These are phyloP conservation scores for Drosophila algonquin DNA, from an alignment of 2,888 invertebrate genomes.

Conservation along the genomic window DNA sequence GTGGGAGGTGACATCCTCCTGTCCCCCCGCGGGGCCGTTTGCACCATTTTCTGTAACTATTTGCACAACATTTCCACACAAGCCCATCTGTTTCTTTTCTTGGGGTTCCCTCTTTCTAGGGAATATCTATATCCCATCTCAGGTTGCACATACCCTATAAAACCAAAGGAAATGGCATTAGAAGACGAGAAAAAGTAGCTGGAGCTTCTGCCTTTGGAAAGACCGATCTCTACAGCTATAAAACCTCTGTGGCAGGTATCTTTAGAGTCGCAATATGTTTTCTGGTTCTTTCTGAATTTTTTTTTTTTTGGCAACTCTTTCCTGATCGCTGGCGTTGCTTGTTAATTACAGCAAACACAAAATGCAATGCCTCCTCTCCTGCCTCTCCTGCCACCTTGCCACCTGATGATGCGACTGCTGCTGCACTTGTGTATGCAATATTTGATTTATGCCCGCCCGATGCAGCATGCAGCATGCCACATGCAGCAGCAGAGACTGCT, in stretches of 20 bases:
- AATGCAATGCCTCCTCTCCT: conserved; percentile 41
- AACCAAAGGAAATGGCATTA: neutral
- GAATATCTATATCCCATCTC: conserved; percentile 8
- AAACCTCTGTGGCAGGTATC: neutral
- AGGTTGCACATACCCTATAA: conserved; percentile 27
- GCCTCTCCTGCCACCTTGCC: neutral
- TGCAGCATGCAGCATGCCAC: conserved; percentile 31
- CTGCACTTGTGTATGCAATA: conserved; percentile 67
- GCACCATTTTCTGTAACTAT: conserved; percentile 48
- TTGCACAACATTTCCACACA: conserved; percentile 54
- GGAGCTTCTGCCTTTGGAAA: too few relatives aligned
- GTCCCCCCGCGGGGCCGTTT: conserved; percentile 36
- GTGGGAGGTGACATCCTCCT: conserved; percentile 17
- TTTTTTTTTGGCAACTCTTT: conserved; percentile 54
- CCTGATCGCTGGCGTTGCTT: conserved; percentile 63
- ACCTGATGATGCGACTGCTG: conserved; percentile 24
- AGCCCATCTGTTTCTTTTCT: conserved; percentile 28
- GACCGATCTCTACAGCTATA: neutral
- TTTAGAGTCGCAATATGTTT: neutral
- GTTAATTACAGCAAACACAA: conserved; percentile 80
- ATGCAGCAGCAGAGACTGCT: conserved; percentile 51
- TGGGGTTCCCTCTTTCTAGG: conserved; percentile 1
- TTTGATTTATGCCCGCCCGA: conserved; percentile 66
- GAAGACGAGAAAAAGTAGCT: too few relatives aligned
- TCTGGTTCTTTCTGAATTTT: neutral